A percentile compares a stretch with the other conserved stretches of the same genome.
These are phyloP conservation scores for Argentina silus DNA, from an alignment of 2,797 vertebrate genomes.

Conservation along the genomic window DNA sequence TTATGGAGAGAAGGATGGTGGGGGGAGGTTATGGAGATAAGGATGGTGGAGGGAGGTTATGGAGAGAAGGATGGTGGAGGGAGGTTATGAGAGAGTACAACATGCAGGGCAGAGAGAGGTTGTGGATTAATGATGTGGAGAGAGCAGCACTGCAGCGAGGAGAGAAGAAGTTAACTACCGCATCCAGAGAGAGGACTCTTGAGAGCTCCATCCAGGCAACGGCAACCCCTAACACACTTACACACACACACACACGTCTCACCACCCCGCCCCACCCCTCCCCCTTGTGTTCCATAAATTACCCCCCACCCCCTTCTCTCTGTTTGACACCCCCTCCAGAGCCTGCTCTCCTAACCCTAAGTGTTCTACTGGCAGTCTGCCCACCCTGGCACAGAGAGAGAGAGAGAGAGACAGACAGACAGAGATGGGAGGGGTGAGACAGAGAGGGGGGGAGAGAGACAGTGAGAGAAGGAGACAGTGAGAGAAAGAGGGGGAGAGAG, in stretches of 20 bases:
- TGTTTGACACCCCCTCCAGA: slow-evolving; percentile 13
- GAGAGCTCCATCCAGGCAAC: background rate
- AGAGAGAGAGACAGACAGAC: slow-evolving; percentile 11
- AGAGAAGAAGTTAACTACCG: background rate
- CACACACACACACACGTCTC: slow-evolving; percentile 21
- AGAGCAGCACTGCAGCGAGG: slow-evolving; percentile 31
- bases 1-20: slow-evolving; percentile 11
- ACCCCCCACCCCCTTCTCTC: slow-evolving; percentile 34
- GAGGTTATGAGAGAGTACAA: background rate
- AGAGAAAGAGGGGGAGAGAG: slow-evolving; percentile 8
- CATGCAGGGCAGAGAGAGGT: background rate
- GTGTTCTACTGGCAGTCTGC: slow-evolving; percentile 74
- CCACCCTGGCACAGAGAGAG: slow-evolving; percentile 44
- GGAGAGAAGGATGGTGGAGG: background rate
- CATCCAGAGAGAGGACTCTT: background rate
- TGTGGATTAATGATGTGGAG: slow-evolving; percentile 15
- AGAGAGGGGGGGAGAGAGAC: slow-evolving; percentile 26
- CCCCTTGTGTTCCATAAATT: slow-evolving; percentile 59
- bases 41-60: background rate
- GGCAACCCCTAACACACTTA: background rate
- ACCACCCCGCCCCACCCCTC: background rate
- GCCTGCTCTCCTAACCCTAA: slow-evolving; percentile 59
- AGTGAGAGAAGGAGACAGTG: slow-evolving; percentile 5
- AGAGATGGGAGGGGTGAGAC: slow-evolving; percentile 22
- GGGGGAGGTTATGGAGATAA: background rate